Conservation (phyloP, 2,888 invertebrate species). For the Lapara coniferarum region DNA sequence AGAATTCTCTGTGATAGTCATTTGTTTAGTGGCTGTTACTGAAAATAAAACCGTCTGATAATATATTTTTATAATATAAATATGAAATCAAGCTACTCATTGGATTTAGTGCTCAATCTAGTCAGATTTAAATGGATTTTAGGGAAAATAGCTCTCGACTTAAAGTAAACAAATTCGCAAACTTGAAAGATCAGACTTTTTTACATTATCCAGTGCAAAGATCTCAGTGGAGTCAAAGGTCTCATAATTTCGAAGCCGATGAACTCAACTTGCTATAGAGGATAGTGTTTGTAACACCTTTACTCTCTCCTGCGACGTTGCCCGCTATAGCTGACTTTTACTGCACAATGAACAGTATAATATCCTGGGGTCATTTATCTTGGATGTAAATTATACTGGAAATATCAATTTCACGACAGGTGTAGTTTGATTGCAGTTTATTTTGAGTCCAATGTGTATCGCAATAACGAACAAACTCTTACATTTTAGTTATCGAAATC, state of each 20-base stretch:
- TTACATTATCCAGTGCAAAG: conserved; percentile 44
- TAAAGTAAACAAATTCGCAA: conserved; percentile 49
- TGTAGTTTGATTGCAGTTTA: background rate
- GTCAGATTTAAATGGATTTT: conserved; percentile 9
- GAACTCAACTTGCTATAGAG: conserved; percentile 41
- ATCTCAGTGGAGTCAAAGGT: conserved; percentile 54
- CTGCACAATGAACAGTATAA: conserved; percentile 67
- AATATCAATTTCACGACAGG: conserved; percentile 9
- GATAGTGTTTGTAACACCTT: conserved; percentile 71
- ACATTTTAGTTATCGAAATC: background rate
- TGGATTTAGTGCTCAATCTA: background rate
- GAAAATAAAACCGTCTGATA: background rate
- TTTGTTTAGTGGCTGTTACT: background rate
- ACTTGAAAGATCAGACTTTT: conserved; percentile 41
- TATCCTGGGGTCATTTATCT: conserved; percentile 38
- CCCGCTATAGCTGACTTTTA: conserved; percentile 66
- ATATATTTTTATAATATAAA: background rate
- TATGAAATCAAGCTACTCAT: background rate
- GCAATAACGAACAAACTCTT: background rate
- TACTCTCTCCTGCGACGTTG: conserved; percentile 60
- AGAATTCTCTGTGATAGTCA: too few relatives aligned
- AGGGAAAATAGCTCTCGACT: conserved; percentile 9
- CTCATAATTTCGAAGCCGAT: conserved; percentile 48
- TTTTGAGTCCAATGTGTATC: background rate
- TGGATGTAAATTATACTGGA: background rate